These are phyloP conservation scores for Guaruba guarouba DNA, from an alignment of 2,113 vertebrate species.

Conservation along the genomic window DNA sequence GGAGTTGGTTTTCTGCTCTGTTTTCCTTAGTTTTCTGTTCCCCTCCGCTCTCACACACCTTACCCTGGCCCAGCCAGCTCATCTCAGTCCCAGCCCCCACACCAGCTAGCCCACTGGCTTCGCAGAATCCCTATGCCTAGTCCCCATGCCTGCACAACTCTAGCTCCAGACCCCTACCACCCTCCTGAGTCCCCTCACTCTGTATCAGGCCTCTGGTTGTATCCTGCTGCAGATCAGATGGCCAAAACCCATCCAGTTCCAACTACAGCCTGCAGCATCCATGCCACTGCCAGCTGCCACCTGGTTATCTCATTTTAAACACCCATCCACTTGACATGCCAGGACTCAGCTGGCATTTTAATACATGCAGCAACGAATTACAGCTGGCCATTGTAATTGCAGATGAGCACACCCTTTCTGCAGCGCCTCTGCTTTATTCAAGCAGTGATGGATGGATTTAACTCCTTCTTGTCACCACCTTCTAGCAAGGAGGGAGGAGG, in stretches of 20 bases:
- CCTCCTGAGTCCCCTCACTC: not conserved
- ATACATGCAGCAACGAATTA: not conserved
- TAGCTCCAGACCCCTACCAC: rapidly evolving
- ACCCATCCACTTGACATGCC: not conserved
- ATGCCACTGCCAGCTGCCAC: not conserved
- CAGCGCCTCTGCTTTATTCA: not conserved
- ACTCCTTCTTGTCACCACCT: not conserved
- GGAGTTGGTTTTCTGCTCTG: not conserved
- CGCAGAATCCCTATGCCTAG: not conserved
- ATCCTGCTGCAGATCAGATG: not conserved
- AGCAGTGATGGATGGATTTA: not conserved
- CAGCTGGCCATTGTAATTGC: not conserved
- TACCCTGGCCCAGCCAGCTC: not conserved
- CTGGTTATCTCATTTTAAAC: not conserved
- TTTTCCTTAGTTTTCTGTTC: not conserved
- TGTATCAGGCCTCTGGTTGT: not conserved
- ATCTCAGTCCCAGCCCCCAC: rapidly evolving
- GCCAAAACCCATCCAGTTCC: not conserved
- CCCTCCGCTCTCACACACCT: not conserved
- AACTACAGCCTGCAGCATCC: not conserved
- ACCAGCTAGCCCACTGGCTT: not conserved
- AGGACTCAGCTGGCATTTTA: not conserved
- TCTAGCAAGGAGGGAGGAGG: not conserved
- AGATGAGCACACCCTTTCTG: not conserved
- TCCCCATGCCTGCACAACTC: not conserved